Percentiles rank a stretch among this genome's conserved stretches.
Evolutionary conservation across 2,888 invertebrate species (phyloP).

Genomic region (Synergus laeviventris): DNA sequence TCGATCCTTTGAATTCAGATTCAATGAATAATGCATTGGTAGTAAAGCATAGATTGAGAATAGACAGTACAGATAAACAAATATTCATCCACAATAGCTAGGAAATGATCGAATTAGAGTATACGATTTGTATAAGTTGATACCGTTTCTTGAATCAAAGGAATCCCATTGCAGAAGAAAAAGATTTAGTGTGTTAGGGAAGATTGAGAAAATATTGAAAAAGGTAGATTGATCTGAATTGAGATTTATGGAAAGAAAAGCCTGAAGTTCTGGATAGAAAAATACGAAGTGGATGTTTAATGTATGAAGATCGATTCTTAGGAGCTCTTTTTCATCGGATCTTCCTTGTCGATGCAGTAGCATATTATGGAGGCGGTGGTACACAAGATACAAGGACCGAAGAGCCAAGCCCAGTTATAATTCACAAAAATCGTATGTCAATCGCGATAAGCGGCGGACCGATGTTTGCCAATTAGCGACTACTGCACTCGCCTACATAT

Average conservation of each 20-base stretch:
- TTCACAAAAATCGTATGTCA: constrained; percentile 68
- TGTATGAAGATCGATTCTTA: constrained; percentile 19
- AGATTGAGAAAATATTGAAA: neutral
- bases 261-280: neutral
- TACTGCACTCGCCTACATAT: neutral
- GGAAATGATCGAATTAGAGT: no score
- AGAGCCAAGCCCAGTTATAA: constrained; percentile 52
- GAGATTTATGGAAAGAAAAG: constrained; percentile 12
- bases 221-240: neutral
- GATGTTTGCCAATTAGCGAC: constrained; percentile 71
- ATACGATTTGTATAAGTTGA: no score
- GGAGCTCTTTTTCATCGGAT: constrained; percentile 18
- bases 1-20: neutral
- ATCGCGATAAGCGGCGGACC: constrained; percentile 68
- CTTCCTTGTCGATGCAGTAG: constrained; percentile 12
- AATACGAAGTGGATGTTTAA: constrained; percentile 11
- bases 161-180: no score
- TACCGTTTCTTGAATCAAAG: no score
- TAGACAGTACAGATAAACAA: neutral
- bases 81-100: neutral
- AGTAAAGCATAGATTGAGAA: neutral
- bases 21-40: neutral
- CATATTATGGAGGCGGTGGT: constrained; percentile 6
- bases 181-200: neutral
- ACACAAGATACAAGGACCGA: constrained; percentile 14